Evolutionary conservation across 1,140 invertebrate genomes (phyloP), one percentile per base, ranked within the genome.

Genomic region (Leguminivora glycinivorella): DNA sequence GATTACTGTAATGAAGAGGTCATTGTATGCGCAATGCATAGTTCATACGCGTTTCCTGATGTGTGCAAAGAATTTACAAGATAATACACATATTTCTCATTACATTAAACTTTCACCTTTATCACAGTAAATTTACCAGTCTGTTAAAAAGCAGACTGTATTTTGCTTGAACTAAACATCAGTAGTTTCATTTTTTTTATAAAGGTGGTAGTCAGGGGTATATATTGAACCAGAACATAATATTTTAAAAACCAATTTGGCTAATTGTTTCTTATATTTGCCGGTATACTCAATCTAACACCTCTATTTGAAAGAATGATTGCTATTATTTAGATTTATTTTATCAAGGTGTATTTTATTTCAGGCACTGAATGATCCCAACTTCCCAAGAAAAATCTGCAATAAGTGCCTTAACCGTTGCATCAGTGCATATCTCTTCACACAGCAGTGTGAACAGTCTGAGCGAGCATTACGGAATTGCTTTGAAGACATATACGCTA

Each of bases 301-400:
- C n/a, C n/a, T n/a, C 2, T 29, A 29, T 29, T 29, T 5, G 31
- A 34, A 34, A 34, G 12, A 38, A 38, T 3, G n/a, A 14, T 38
- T 38, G 4, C 34, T 38, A 12, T 12, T 38, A 38, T 12, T 38
- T 7, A 38, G 3, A 43, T 17, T 43, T 43, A n/a, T 43, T 43
- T 17, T n/a, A n/a, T 43, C 4, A 17, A 6, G 10, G 34, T 66
- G 22, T 74, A 34, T 63, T 25, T 22, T 14, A 66, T 89, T 91
- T 24, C 83, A 91, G 89, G 77, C 85, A 0, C 56, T 47, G 4
- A 72, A 82, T 29, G 84, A 90, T 70, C 60, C 74, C 19, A 85
- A 88, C 69, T 85, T 85, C 40, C 89, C 88, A 10, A 81, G 83
- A 34, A 87, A 85, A 78, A 85, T 91, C 52, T 91, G 89, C 40